Conservation (phyloP, 53 echinoderm and acorn worm genomes). For the Hippasteria phrygiana region DNA sequence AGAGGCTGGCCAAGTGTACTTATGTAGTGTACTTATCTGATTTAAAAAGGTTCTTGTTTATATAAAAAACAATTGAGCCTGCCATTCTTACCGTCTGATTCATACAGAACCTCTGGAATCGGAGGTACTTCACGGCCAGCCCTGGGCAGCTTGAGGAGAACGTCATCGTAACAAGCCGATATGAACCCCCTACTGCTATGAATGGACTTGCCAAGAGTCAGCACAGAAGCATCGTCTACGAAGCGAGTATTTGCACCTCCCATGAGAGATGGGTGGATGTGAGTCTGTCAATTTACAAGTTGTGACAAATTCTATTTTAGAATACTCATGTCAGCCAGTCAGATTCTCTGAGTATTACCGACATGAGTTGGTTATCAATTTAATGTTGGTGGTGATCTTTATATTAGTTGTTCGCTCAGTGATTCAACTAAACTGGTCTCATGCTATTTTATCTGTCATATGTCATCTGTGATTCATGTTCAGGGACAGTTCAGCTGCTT, state of each 20-base stretch:
- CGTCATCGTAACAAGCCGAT: slow-evolving; percentile 82
- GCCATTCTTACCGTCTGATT: slow-evolving; percentile 75
- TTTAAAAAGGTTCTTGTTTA: background rate
- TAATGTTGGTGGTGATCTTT: no score
- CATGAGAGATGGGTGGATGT: background rate
- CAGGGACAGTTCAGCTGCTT: no score
- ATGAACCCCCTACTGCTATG: slow-evolving; percentile 24
- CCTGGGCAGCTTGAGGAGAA: slow-evolving; percentile 68
- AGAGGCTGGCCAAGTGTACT: no score
- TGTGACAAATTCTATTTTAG: background rate
- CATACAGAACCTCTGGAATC: slow-evolving; percentile 63
- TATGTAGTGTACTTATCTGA: no score
- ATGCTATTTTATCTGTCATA: no score
- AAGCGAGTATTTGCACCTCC: background rate
- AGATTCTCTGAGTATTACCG: no score
- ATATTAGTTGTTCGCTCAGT: no score
- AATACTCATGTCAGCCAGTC: no score
- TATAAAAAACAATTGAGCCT: no score
- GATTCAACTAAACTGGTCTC: no score
- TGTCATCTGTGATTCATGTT: no score
- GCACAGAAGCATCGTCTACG: background rate
- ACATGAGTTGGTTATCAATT: no score
- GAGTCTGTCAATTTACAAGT: background rate
- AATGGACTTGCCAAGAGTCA: slow-evolving; percentile 71
- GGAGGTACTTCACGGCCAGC: slow-evolving; percentile 52